These are phyloP conservation scores for Anoncus sp. DNA, from an alignment of 2,888 invertebrate genomes.

Conservation along the genomic window DNA sequence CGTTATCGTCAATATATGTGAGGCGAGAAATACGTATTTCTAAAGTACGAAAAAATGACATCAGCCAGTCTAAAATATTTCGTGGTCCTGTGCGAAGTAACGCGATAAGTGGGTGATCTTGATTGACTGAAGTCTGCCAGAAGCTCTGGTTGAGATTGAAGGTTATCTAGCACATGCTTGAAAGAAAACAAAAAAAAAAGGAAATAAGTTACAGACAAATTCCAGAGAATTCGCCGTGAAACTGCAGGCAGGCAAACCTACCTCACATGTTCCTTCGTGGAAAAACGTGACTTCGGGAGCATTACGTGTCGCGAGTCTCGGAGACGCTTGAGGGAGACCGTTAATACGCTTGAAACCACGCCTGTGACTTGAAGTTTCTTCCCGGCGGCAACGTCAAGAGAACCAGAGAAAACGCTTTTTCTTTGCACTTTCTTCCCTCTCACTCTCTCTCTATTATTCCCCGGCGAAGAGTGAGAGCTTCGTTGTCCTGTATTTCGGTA, in stretches of 20 bases:
- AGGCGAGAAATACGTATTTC: not conserved
- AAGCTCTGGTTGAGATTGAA: slow-evolving; percentile 43
- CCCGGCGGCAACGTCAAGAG: slow-evolving; percentile 54
- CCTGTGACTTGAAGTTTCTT: slow-evolving; percentile 34
- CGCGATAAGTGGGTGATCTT: slow-evolving; percentile 3
- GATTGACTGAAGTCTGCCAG: slow-evolving; percentile 46
- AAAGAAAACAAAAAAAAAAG: slow-evolving; percentile 28
- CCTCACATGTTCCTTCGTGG: slow-evolving; percentile 38
- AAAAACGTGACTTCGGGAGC: slow-evolving; percentile 57
- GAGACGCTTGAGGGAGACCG: slow-evolving; percentile 4
- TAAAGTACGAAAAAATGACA: not conserved
- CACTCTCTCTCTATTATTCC: slow-evolving; percentile 25
- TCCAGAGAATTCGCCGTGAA: slow-evolving; percentile 22
- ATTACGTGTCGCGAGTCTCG: slow-evolving; percentile 49
- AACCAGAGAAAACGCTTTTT: slow-evolving; percentile 58
- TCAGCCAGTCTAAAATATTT: not conserved
- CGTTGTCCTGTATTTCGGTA: slow-evolving; percentile 7
- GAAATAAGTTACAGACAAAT: not conserved
- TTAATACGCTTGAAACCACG: slow-evolving; percentile 51
- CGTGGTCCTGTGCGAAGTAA: slow-evolving; percentile 7
- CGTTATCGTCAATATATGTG: not conserved
- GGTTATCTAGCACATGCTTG: slow-evolving; percentile 24
- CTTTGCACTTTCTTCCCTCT: slow-evolving; percentile 47
- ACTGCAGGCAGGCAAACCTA: slow-evolving; percentile 6
- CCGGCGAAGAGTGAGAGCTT: slow-evolving; percentile 18